Percentiles rank a stretch among this genome's conserved stretches.
Evolutionary conservation across 2,113 vertebrate genomes (phyloP).

Genomic region (Rousettus leschenaultii): DNA sequence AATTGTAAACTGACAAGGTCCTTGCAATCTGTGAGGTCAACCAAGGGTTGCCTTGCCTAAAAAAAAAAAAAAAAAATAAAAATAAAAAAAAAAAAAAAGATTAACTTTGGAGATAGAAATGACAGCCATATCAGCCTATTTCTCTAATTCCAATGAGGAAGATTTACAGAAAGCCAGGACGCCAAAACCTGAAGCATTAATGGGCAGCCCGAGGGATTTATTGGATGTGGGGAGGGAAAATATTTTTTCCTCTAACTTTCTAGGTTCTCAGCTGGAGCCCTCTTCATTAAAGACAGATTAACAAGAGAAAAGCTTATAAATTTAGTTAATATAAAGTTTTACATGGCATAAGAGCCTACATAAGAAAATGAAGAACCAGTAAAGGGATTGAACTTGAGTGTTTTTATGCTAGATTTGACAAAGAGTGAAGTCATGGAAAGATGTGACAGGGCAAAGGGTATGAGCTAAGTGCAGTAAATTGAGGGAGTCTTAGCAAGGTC

Average conservation of each 20-base stretch:
- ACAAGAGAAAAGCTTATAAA: background rate
- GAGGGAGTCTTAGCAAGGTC: background rate
- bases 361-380: background rate
- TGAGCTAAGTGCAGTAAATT: background rate
- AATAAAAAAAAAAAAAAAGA: background rate
- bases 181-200: background rate
- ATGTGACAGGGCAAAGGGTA: background rate
- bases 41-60: no score
- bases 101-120: background rate
- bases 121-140: background rate
- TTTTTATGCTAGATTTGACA: background rate
- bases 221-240: background rate
- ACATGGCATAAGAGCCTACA: background rate
- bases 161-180: background rate
- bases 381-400: background rate
- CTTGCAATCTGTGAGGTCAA: no score
- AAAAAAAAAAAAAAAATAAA: background rate
- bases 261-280: background rate
- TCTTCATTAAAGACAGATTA: background rate
- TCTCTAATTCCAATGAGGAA: background rate
- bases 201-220: background rate
- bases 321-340: background rate
- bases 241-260: background rate
- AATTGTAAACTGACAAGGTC: no score
- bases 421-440: background rate